Evolutionary conservation across 1,140 invertebrate species (phyloP), one percentile per base, ranked within the genome.

Genomic region (Physella acuta): DNA sequence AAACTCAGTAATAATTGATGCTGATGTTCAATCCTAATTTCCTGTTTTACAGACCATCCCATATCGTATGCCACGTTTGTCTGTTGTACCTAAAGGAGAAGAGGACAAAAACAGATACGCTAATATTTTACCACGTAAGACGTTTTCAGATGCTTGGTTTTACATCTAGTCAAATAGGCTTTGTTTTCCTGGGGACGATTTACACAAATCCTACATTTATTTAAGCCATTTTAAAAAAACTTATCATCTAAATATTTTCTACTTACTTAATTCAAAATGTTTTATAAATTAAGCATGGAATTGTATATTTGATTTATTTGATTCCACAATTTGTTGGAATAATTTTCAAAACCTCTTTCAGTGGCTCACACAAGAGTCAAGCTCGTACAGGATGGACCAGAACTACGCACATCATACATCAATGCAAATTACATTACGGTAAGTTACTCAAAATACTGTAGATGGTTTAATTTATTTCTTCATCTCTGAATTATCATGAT

Each of bases 71-170:
- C 76, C 79, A 11, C 72, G 75, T 24, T 71, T 84, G 66, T 92
- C 93, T 73, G 93, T 94, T 77, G 87, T 97, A 30, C 94, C 94
- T 0, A 82, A 87, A 0, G 94, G 93, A 0, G 92, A 91, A 52
- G 94, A 96, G 79, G 88, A 92, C 60, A 96, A 95, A 84, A 97
- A 97, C 84, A 89, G 94, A 75, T 97, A 94, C 86, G 93, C 94
- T 51, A 97, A 97, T 86, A 93, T 96, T 36, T 91, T 96, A 76
- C 94, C 94, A 64, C 70, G 83, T 85, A 80, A 79, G 79, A 76
- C 8, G 5, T 26, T 14, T 36, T 31, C 49, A 34, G 24, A 8
- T n/a, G n/a, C 26, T 3, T 20, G 5, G 26, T 5, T 33, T 30
- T 30, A 0, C 52, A 17, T 37, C 11, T 44, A n/a, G n/a, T n/a